Base-by-base conservation (phyloP, 2,888 invertebrate genomes). In the Sylvicola cinctus region DNA sequence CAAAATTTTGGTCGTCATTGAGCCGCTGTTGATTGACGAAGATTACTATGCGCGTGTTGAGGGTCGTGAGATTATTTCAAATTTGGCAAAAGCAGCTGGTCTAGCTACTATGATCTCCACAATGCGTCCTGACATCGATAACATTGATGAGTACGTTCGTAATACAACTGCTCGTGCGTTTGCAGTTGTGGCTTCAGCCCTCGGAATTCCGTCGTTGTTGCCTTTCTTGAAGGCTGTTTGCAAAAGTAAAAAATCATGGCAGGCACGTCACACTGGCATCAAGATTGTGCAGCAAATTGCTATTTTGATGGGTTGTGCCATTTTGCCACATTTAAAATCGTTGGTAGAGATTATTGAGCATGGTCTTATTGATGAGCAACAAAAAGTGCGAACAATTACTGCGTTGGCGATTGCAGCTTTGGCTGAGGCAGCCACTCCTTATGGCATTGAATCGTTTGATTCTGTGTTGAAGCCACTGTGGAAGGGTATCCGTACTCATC, bases 261-360 rank as follows among this genome's bases (percentile, higher is more conserved):
- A 99, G 61, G 98, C 81, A 3, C 64, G 81, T 12, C 96, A 96
- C 56, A 96, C 95, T 4, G 96, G 96, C 51, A 98, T 98, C 40
- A 99, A 99, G 63, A 99, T 99, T 51, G 96, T 99, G 0, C 98
- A 99, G 55, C 98, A 99, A 63, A 98, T 99, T 44, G 93, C 98
- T 31, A 99, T 99, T 51, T 65, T 99, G 17, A 96, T 99, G 95
- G 98, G 98, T 6, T 99, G 98, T 54, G 98, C 98, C 17, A 96
- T 99, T 46, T 62, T 99, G 42, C 98, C 98, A 0, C 98, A 99
- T 68, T 66, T 99, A 35, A 91, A 93, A 56, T 87, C 85, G 32
- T 67, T 99, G 37, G 98, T 99, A 7, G 98, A 99, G 65, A 99
- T 98, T 55, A 96, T 99, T 52, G 96, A 98, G 58, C 95, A 96